Conservation (phyloP, 2,797 vertebrate species). For the Protosalanx chinensis region DNA sequence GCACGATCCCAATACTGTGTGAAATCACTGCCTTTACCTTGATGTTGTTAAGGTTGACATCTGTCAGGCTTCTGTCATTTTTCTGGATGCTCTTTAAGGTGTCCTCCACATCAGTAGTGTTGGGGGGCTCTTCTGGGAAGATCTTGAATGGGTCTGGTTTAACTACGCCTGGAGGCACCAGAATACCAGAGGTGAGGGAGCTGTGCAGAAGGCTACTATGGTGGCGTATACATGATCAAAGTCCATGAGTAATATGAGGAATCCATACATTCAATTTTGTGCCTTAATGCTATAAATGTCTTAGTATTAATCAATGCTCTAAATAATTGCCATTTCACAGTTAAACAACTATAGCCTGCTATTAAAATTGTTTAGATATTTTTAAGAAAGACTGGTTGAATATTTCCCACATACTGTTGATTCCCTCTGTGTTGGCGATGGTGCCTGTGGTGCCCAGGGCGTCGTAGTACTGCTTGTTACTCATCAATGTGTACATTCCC, state of each 20-base stretch:
- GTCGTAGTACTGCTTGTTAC: conserved; percentile 98
- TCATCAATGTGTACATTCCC: conserved; percentile 98
- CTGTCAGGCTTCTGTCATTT: conserved; percentile 80
- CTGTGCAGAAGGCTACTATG: neutral
- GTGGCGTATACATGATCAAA: neutral
- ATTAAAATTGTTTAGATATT: neutral
- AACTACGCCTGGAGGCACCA: conserved; percentile 80
- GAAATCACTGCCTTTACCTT: conserved; percentile 69
- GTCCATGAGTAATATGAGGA: neutral
- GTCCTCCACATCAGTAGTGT: conserved; percentile 88
- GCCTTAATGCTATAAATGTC: neutral
- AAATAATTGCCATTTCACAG: neutral
- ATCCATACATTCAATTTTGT: neutral
- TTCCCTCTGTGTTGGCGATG: conserved; percentile 93
- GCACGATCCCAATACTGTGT: neutral
- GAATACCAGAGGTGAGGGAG: neutral
- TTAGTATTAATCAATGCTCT: neutral
- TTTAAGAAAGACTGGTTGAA: too few relatives aligned
- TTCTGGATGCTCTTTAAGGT: conserved; percentile 81
- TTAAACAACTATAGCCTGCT: too few relatives aligned
- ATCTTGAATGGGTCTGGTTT: conserved; percentile 88
- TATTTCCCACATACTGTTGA: conserved; percentile 84
- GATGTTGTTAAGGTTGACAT: conserved; percentile 98
- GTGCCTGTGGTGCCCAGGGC: conserved; percentile 85
- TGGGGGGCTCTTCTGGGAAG: conserved; percentile 90